Conservation (phyloP, 2,113 vertebrate genomes). For the Alethe castanea region DNA sequence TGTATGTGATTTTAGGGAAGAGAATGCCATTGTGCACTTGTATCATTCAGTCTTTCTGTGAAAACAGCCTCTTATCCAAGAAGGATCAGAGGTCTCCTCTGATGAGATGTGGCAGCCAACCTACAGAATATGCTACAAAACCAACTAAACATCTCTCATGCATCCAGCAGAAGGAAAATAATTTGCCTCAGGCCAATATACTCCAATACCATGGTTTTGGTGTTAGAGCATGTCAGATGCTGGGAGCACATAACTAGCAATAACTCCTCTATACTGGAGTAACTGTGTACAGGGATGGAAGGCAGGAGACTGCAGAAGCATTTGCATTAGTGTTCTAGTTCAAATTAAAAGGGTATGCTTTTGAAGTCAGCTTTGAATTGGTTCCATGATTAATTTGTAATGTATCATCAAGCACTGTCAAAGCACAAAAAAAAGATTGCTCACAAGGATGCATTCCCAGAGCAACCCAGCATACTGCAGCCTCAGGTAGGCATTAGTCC, state of each 20-base stretch:
- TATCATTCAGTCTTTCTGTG: background rate
- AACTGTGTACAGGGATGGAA: background rate
- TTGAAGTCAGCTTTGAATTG: background rate
- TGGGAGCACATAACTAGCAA: background rate
- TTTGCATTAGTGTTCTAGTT: background rate
- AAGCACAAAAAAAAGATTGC: background rate
- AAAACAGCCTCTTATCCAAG: background rate
- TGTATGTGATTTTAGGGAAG: background rate
- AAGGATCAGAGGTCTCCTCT: background rate
- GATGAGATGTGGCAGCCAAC: background rate
- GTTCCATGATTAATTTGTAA: background rate
- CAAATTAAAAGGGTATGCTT: background rate
- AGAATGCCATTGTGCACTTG: accelerated
- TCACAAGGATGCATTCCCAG: background rate
- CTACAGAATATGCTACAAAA: background rate
- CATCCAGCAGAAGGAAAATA: background rate
- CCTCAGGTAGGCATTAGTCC: background rate
- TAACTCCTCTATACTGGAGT: background rate
- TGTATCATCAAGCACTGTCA: background rate
- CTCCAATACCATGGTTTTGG: background rate
- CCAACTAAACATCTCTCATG: background rate
- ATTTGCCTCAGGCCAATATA: background rate
- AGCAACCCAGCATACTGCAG: background rate
- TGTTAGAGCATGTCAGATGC: background rate
- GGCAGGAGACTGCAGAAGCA: background rate